Conservation (phyloP, 30 jellyfish, hydroid and myxozoan species). For the Pseudorhiza aurosa region DNA sequence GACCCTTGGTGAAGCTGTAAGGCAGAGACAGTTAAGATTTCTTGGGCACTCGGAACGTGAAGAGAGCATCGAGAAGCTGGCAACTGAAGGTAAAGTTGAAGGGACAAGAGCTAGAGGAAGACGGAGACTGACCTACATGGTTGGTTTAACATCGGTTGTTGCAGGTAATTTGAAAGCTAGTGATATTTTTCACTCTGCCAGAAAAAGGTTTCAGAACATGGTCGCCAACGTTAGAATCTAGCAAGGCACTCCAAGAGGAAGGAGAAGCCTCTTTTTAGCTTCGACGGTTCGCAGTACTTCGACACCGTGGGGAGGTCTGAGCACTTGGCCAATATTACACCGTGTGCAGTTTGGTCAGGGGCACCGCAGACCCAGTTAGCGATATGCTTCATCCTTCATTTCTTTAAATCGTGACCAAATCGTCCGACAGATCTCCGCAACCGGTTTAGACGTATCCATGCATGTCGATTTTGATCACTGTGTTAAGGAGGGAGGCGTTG, state of each 20-base stretch:
- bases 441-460: too few species aligned
- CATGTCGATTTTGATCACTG: too few species aligned
- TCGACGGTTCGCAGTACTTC: too few species aligned
- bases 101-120: conserved; percentile 33
- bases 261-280: too few species aligned
- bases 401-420: too few species aligned
- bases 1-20: conserved; percentile 1
- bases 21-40: not conserved
- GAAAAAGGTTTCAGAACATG: conserved; percentile 16
- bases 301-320: too few species aligned
- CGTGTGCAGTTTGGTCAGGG: too few species aligned
- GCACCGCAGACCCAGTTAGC: too few species aligned
- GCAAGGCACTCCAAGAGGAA: conserved; percentile 18
- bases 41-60: conserved; percentile 16
- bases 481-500: too few species aligned
- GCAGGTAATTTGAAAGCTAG: not conserved
- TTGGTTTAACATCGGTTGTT: not conserved
- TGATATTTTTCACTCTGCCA: not conserved
- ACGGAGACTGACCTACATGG: conserved; percentile 13
- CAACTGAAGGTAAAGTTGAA: conserved; percentile 6
- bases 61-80: conserved; percentile 4
- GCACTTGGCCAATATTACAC: too few species aligned
- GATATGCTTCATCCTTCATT: too few species aligned
- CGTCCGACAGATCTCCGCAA: too few species aligned
- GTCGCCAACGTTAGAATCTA: conserved; percentile 43